Base-by-base conservation (phyloP, 2,888 invertebrate genomes). In the Mimachlamys varia region DNA sequence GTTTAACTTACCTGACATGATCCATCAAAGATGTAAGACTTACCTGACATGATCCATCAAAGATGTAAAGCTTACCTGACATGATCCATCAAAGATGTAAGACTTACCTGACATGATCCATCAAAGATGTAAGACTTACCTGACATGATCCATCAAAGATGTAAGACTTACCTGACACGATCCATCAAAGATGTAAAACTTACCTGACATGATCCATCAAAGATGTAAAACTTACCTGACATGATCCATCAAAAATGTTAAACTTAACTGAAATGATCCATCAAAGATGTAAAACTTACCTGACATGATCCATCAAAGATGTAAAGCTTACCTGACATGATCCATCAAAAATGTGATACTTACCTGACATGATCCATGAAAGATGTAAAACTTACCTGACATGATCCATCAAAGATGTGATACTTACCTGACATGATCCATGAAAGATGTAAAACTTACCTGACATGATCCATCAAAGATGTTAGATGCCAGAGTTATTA, bases 301-400 rank as follows among this genome's bases (percentile, higher is more conserved):
- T 95, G 94, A 92, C 94, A 95, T 27, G 95, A 94, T 44, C 95
- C 96, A 58, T 92, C 91, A 62, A 96, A 96, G 87, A 96, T 94
- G 90, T 95, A 10, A 49, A 27, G n/a, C 88, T 93, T 91, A 95
- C 96, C 94, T 95, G 94, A 92, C 94, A 95, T 27, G 95, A 94
- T 44, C 95, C 96, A 58, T 92, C 91, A 62, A 96, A 96, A 76
- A 96, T 94, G 90, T 95, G n/a, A n/a, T n/a, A n/a, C n/a, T n/a
- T n/a, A n/a, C n/a, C n/a, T n/a, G n/a, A n/a, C n/a, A n/a, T n/a
- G n/a, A n/a, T n/a, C n/a, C n/a, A n/a, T n/a, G n/a, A n/a, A n/a
- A 19, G 15, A 19, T 15, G 15, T 53, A 10, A 49, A 27, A 33
- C 88, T 93, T 91, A 95, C 96, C 94, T 95, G 94, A 92, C 94